A percentile compares a stretch with the other conserved stretches of the same genome.
These are phyloP conservation scores for Sitodiplosis mosellana DNA, from an alignment of 1,140 invertebrate species.

Conservation along the genomic window DNA sequence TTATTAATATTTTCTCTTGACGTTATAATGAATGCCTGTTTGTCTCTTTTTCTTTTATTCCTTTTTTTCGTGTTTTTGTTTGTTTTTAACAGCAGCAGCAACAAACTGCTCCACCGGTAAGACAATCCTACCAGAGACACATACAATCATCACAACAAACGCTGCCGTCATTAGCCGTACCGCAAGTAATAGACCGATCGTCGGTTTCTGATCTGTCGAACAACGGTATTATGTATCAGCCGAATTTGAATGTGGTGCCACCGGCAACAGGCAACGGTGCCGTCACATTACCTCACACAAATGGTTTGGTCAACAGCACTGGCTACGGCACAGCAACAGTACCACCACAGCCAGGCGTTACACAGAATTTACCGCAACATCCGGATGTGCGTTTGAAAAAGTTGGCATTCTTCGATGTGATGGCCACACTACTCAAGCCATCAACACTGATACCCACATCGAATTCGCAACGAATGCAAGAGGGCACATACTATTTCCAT, in stretches of 20 bases:
- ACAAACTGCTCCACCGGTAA: no score
- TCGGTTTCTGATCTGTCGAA: no score
- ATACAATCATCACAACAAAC: no score
- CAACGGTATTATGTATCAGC: neutral
- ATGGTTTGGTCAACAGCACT: neutral
- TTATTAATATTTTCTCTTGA: no score
- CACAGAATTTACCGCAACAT: conserved; percentile 48
- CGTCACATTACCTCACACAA: neutral
- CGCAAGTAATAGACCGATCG: no score
- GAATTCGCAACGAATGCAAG: conserved; percentile 56
- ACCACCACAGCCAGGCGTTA: conserved; percentile 16
- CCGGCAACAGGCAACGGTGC: neutral
- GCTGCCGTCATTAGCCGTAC: no score
- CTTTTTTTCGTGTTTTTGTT: no score
- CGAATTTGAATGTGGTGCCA: neutral
- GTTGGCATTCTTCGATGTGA: conserved; percentile 82
- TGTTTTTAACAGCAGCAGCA: no score
- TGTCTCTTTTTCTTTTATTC: no score
- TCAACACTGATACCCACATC: conserved; percentile 59
- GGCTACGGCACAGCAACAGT: neutral
- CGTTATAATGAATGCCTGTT: no score
- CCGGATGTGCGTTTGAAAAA: conserved; percentile 80
- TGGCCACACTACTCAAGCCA: conserved; percentile 75
- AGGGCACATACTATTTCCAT: conserved; percentile 74
- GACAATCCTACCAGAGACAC: no score